Evolutionary conservation across 2,113 vertebrate species (phyloP).

Genomic region (Leucosticte australis): DNA sequence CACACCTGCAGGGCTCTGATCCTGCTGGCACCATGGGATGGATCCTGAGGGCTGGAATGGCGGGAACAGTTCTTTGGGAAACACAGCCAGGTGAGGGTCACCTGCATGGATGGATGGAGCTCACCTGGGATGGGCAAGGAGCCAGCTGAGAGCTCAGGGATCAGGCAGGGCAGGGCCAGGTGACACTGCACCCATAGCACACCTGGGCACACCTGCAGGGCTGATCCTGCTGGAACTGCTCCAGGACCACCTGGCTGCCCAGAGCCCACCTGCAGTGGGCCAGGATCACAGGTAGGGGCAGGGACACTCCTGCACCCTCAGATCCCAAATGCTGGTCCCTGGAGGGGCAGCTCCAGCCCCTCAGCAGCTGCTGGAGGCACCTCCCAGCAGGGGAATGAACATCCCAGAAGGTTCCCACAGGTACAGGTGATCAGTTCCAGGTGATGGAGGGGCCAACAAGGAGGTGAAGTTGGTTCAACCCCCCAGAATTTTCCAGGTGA

Average conservation of each 20-base stretch:
- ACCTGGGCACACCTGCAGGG: not conserved
- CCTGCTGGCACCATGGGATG: accelerated
- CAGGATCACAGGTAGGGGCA: not conserved
- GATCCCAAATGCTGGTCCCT: not conserved
- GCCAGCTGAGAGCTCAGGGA: not conserved
- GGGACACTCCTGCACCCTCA: not conserved
- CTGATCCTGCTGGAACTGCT: not conserved
- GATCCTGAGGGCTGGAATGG: accelerated
- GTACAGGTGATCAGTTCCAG: not conserved
- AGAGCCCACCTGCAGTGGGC: not conserved
- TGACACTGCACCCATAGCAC: not conserved
- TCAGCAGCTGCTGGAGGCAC: not conserved
- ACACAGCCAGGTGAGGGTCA: not conserved
- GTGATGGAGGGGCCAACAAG: not conserved
- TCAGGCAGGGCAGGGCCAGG: not conserved
- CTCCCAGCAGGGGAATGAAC: not conserved
- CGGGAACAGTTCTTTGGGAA: not conserved
- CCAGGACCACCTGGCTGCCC: not conserved
- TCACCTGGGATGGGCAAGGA: not conserved
- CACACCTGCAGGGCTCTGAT: not conserved
- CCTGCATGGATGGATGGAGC: not conserved
- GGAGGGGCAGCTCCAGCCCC: not conserved
- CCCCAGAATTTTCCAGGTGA: not conserved
- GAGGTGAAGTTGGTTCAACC: not conserved
- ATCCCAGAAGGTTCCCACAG: not conserved